Percentiles rank a stretch among this genome's conserved stretches.
These are phyloP conservation scores for Bombus vancouverensis DNA, from an alignment of 1,140 invertebrate species.

Conservation along the genomic window DNA sequence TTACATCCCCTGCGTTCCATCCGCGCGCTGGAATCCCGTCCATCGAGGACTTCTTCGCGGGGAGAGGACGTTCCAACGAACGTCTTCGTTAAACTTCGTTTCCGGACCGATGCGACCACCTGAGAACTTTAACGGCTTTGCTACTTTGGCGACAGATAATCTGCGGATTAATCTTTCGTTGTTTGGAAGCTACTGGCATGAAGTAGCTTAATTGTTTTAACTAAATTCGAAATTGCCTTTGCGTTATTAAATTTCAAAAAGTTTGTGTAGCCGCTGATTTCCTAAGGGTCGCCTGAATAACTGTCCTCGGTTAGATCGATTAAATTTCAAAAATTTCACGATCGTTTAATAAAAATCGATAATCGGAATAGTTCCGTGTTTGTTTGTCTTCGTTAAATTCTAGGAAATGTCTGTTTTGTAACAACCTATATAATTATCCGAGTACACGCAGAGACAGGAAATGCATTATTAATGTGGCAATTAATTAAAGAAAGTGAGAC, in stretches of 20 bases:
- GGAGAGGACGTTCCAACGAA: background rate
- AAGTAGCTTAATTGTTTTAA: background rate
- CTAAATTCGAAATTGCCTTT: background rate
- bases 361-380: no score
- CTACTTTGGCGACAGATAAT: background rate
- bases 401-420: background rate
- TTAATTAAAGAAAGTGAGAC: background rate
- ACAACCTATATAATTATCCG: background rate
- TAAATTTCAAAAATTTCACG: no score
- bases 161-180: background rate
- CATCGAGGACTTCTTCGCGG: background rate
- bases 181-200: background rate
- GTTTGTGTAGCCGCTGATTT: no score
- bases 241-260: no score
- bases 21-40: conserved; percentile 41
- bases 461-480: background rate
- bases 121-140: background rate
- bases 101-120: background rate
- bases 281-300: no score
- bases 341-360: no score
- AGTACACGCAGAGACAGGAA: background rate
- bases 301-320: no score
- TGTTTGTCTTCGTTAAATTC: no score
- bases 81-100: conserved; percentile 24
- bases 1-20: conserved; percentile 67